Evolutionary conservation across 2,797 vertebrate species (phyloP).

Genomic region (Yasuhikotakia modesta): DNA sequence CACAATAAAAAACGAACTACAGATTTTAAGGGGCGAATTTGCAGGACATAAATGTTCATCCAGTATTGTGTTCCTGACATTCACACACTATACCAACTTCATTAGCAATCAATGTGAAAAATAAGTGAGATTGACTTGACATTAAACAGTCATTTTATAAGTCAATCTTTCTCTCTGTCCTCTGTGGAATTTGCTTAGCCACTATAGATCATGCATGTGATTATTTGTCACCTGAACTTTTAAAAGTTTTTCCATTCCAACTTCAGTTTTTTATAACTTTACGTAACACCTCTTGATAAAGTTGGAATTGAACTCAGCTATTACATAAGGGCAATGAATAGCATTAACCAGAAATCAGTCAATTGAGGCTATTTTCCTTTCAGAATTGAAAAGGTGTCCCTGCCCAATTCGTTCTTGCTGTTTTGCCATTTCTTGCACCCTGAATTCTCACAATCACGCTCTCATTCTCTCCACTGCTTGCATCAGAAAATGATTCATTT

Average conservation of each 20-base stretch:
- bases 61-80: slow-evolving; percentile 20
- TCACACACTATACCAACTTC: slow-evolving; percentile 25
- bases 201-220: slow-evolving; percentile 22
- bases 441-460: slow-evolving; percentile 7
- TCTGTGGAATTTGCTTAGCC: slow-evolving; percentile 13
- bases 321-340: slow-evolving; percentile 15
- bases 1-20: background rate
- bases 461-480: slow-evolving; percentile 4
- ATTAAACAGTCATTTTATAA: slow-evolving; percentile 45
- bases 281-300: slow-evolving; percentile 11
- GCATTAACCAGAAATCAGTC: slow-evolving; percentile 20
- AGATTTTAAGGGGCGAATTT: background rate
- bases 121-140: slow-evolving; percentile 27
- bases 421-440: background rate
- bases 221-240: slow-evolving; percentile 21
- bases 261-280: background rate
- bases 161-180: background rate
- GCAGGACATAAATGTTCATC: background rate
- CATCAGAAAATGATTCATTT: slow-evolving; percentile 29
- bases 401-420: background rate
- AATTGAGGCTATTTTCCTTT: background rate
- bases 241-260: slow-evolving; percentile 23
- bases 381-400: slow-evolving; percentile 16
- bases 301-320: background rate
- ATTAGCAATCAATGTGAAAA: slow-evolving; percentile 30